Evolutionary conservation across 2,797 vertebrate species (phyloP).

Genomic region (Syngnathus rostellatus): DNA sequence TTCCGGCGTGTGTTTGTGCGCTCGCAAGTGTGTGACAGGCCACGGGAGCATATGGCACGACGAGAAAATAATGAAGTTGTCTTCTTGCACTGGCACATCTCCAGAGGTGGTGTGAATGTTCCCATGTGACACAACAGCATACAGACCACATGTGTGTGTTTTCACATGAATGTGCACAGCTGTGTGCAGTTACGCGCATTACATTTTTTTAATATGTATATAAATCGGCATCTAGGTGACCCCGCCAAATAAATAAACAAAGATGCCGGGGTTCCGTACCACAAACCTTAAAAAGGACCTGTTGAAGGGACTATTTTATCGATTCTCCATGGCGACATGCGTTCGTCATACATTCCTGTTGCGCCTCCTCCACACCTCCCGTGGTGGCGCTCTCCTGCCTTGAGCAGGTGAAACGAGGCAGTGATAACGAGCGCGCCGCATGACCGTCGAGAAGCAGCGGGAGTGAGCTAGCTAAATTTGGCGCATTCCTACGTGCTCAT

Average conservation of each 20-base stretch:
- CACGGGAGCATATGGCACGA: slow-evolving; percentile 32
- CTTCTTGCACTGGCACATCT: slow-evolving; percentile 15
- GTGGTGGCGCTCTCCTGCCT: slow-evolving; percentile 39
- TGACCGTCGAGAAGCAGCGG: slow-evolving; percentile 49
- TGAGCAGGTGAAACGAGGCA: slow-evolving; percentile 54
- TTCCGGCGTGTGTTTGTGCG: neutral
- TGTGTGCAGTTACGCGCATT: neutral
- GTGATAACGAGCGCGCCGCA: slow-evolving; percentile 38
- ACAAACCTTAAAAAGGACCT: too few species aligned
- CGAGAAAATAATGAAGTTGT: slow-evolving; percentile 28
- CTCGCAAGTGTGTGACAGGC: slow-evolving; percentile 5
- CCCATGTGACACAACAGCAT: slow-evolving; percentile 22
- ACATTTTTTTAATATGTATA: too few species aligned
- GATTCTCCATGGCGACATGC: slow-evolving; percentile 17
- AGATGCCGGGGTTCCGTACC: too few species aligned
- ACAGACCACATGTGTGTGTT: slow-evolving; percentile 12
- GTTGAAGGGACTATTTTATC: too few species aligned
- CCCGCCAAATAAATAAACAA: neutral
- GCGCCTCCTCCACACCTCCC: slow-evolving; percentile 53
- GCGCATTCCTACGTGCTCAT: slow-evolving; percentile 42
- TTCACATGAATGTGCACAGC: slow-evolving; percentile 7
- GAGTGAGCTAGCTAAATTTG: slow-evolving; percentile 48
- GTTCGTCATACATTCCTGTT: slow-evolving; percentile 62
- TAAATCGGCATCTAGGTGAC: too few species aligned
- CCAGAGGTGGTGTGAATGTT: slow-evolving; percentile 26